Conservation (phyloP, 2,113 vertebrate genomes). For the Myrmecobius fasciatus region DNA sequence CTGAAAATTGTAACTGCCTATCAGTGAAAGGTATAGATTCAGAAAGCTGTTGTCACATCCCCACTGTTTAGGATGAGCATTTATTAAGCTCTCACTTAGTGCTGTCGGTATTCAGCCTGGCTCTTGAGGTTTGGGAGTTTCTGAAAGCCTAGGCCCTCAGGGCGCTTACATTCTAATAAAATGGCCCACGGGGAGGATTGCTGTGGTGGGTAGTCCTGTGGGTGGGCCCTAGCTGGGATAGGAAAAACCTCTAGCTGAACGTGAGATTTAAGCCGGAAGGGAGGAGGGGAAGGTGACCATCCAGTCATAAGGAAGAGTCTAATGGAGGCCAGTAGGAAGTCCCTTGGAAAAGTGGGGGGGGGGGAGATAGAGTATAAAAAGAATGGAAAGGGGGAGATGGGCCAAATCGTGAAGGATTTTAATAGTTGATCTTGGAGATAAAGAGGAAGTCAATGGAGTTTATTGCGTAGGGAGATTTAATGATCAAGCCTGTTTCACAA, state of each 20-base stretch:
- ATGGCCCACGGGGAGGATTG: not conserved
- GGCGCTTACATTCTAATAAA: not conserved
- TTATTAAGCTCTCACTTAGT: not conserved
- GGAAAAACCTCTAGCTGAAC: not conserved
- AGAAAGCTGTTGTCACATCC: constrained; percentile 53
- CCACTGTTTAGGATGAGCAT: not conserved
- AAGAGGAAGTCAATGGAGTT: not conserved
- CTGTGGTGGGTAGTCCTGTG: not conserved
- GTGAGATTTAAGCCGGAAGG: too few species aligned
- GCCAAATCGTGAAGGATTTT: not conserved
- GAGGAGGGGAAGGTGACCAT: not conserved
- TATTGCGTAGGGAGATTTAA: not conserved
- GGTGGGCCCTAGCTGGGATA: too few species aligned
- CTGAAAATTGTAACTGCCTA: constrained; percentile 68
- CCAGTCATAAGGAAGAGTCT: not conserved
- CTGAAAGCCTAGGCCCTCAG: not conserved
- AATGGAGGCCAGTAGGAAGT: not conserved
- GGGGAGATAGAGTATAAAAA: not conserved
- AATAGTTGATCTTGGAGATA: not conserved
- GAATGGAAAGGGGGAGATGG: not conserved
- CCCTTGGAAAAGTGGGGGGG: not conserved
- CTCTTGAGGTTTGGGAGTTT: not conserved
- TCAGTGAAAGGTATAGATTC: constrained; percentile 23
- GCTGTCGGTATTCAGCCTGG: too few species aligned
- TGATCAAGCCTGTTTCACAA: not conserved